These are phyloP conservation scores for Temnopleurus reevesii DNA, from an alignment of 53 echinoderm and acorn worm genomes.

Conservation along the genomic window DNA sequence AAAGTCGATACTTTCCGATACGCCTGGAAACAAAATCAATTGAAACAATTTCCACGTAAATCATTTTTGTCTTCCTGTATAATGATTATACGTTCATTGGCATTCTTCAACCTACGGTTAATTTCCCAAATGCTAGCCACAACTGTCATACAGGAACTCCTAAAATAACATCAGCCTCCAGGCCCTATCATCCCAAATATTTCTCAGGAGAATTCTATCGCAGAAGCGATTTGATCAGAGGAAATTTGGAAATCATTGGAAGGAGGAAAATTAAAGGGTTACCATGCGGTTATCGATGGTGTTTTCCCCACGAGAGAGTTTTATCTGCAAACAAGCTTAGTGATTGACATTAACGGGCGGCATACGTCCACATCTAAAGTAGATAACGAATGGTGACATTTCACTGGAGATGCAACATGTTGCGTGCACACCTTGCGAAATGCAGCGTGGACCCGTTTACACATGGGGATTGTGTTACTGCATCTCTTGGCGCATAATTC, in stretches of 20 bases:
- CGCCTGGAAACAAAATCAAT: too few species aligned
- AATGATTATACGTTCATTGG: too few species aligned
- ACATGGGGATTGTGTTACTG: too few species aligned
- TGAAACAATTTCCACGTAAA: too few species aligned
- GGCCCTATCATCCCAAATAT: neutral
- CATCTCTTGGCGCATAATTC: too few species aligned
- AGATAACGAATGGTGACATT: neutral
- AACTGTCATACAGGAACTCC: neutral
- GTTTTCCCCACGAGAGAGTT: neutral
- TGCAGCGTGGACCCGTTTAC: too few species aligned
- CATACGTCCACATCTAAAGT: neutral
- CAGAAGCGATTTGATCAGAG: constrained; percentile 5
- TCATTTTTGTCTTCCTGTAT: too few species aligned
- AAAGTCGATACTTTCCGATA: too few species aligned
- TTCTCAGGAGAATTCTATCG: neutral
- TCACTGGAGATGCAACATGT: neutral
- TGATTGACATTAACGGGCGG: neutral
- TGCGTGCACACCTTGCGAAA: too few species aligned
- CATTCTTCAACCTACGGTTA: too few species aligned
- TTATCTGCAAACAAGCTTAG: neutral
- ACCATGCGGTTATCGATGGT: neutral
- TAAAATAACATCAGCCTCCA: neutral
- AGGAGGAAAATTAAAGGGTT: neutral
- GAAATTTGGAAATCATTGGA: neutral
- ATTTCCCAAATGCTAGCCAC: too few species aligned